Percentiles rank a stretch among this genome's conserved stretches.
Conservation (phyloP, 1,140 invertebrate species). For the Tenebrio molitor region DNA sequence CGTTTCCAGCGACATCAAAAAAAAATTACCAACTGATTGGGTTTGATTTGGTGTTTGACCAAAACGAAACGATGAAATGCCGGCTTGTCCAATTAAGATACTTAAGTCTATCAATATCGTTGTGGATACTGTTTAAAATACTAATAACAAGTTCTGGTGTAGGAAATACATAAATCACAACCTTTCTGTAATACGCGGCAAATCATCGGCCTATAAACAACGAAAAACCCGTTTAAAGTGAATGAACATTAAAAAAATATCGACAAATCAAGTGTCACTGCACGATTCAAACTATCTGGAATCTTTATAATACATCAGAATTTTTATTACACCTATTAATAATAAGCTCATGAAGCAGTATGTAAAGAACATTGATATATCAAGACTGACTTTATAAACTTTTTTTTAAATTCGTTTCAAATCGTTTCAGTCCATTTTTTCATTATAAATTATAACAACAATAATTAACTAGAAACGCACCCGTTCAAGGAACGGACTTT, state of each 20-base stretch:
- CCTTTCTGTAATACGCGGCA: conserved; percentile 41
- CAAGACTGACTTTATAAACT: conserved; percentile 50
- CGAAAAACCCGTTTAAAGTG: conserved; percentile 31
- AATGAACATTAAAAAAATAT: conserved; percentile 7
- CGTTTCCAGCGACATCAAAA: conserved; percentile 26
- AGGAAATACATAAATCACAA: conserved; percentile 46
- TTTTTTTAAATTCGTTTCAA: conserved; percentile 56
- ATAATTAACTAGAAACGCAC: conserved; percentile 54
- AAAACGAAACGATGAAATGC: conserved; percentile 32
- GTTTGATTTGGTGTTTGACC: conserved; percentile 23
- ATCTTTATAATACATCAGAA: conserved; percentile 34
- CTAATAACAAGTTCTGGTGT: conserved; percentile 26
- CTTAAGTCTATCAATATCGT: conserved; percentile 48
- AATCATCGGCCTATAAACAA: conserved; percentile 18
- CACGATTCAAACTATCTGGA: conserved; percentile 14
- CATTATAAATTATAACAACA: conserved; percentile 51
- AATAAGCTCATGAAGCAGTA: conserved; percentile 57
- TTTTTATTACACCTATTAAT: conserved; percentile 55
- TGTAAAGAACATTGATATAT: conserved; percentile 58
- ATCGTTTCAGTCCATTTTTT: conserved; percentile 54
- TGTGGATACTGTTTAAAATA: conserved; percentile 44
- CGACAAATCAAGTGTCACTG: conserved; percentile 23
- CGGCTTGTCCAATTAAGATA: conserved; percentile 42
- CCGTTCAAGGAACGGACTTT: conserved; percentile 1
- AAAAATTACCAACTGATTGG: conserved; percentile 4